Evolutionary conservation across 2,797 vertebrate genomes (phyloP).

Genomic region (Molossus molossus): DNA sequence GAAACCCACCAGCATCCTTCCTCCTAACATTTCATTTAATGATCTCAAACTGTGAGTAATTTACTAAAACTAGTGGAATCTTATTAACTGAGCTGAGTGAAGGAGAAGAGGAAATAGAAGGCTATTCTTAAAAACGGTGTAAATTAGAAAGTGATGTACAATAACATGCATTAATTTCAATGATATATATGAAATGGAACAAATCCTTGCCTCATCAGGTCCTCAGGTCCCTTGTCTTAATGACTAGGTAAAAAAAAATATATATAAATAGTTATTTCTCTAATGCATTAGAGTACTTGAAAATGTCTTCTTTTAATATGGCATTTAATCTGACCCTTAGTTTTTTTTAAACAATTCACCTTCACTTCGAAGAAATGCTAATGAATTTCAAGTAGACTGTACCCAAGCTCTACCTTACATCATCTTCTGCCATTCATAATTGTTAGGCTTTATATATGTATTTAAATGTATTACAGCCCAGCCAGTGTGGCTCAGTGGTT

Average conservation of each 20-base stretch:
- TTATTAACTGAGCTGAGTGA: background rate
- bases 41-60: background rate
- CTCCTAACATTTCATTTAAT: background rate
- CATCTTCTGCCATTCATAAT: background rate
- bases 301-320: constrained; percentile 26
- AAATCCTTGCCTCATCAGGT: background rate
- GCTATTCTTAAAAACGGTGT: background rate
- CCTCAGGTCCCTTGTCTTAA: background rate
- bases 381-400: constrained; percentile 23
- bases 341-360: constrained; percentile 7
- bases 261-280: background rate
- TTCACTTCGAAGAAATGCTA: constrained; percentile 8
- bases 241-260: background rate
- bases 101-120: background rate
- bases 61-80: background rate
- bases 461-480: background rate
- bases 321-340: background rate
- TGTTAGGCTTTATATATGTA: background rate
- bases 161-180: background rate
- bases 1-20: background rate
- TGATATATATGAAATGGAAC: background rate
- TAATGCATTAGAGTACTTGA: background rate
- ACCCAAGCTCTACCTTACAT: background rate
- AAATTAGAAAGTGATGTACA: background rate
- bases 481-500: too few species aligned